Conservation (phyloP, 64 coral and sea anemone genomes). For the Stylophora pistillata region DNA sequence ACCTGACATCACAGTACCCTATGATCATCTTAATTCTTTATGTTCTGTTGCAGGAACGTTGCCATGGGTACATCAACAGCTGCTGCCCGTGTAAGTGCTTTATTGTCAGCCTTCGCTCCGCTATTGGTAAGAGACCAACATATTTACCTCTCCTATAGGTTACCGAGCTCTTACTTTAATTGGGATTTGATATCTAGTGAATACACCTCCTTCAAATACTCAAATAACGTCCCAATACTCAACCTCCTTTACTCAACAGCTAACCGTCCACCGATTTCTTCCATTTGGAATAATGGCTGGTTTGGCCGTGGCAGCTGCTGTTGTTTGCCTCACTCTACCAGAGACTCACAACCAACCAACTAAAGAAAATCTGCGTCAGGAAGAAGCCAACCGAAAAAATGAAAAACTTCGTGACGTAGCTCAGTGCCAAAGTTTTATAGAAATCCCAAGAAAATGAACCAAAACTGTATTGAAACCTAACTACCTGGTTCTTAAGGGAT, state of each 20-base stretch:
- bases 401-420: neutral
- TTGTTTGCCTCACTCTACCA: neutral
- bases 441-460: no score
- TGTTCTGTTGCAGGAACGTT: neutral
- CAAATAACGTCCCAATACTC: no score
- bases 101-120: neutral
- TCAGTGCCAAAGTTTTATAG: no score
- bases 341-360: conserved; percentile 32
- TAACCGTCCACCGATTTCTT: neutral
- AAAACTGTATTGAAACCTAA: no score
- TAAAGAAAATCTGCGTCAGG: neutral
- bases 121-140: conserved; percentile 1
- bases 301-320: neutral
- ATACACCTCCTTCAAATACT: neutral
- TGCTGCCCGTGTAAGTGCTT: conserved; percentile 7
- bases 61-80: conserved; percentile 36
- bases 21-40: neutral
- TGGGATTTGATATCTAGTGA: neutral
- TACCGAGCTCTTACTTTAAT: neutral
- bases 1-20: neutral
- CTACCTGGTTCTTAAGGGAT: no score
- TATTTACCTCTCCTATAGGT: no score
- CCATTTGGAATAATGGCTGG: conserved; percentile 37
- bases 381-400: neutral
- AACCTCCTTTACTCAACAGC: neutral